A percentile compares a stretch with the other conserved stretches of the same genome.
Conservation (phyloP, 2,113 vertebrate species). For the Naja naja region DNA sequence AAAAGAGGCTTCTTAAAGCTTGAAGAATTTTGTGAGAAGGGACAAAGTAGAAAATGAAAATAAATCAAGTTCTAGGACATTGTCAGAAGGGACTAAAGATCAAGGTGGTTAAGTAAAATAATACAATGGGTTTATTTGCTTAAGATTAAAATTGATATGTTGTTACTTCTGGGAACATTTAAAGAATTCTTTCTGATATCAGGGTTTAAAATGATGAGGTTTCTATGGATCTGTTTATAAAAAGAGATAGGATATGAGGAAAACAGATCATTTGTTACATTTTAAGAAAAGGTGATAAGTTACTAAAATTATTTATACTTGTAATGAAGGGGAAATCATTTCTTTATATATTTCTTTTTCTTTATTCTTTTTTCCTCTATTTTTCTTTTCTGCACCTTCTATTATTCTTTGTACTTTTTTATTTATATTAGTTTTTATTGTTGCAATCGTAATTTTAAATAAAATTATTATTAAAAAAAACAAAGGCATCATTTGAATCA, state of each 20-base stretch:
- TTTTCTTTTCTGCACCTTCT: too few relatives aligned
- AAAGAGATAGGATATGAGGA: not conserved
- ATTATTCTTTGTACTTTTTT: not conserved
- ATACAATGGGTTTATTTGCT: not conserved
- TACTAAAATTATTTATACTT: not conserved
- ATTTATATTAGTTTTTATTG: not conserved
- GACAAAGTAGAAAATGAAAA: not conserved
- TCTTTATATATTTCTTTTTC: too few relatives aligned
- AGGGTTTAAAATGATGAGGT: not conserved
- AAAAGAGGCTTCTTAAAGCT: not conserved
- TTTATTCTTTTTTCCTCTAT: too few relatives aligned
- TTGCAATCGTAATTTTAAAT: not conserved
- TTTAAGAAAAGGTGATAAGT: not conserved
- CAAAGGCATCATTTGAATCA: not conserved
- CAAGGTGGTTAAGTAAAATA: not conserved
- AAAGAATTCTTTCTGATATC: not conserved
- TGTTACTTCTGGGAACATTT: not conserved
- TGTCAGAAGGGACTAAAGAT: not conserved
- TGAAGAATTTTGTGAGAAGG: not conserved
- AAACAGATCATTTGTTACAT: not conserved
- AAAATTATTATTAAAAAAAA: not conserved
- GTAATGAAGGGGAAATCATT: not conserved
- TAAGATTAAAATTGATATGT: not conserved
- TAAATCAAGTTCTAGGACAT: not conserved
- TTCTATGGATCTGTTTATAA: not conserved